A percentile compares a stretch with the other conserved stretches of the same genome.
Evolutionary conservation across 2,888 invertebrate genomes (phyloP).

Genomic region (Dolichopus griseipennis): DNA sequence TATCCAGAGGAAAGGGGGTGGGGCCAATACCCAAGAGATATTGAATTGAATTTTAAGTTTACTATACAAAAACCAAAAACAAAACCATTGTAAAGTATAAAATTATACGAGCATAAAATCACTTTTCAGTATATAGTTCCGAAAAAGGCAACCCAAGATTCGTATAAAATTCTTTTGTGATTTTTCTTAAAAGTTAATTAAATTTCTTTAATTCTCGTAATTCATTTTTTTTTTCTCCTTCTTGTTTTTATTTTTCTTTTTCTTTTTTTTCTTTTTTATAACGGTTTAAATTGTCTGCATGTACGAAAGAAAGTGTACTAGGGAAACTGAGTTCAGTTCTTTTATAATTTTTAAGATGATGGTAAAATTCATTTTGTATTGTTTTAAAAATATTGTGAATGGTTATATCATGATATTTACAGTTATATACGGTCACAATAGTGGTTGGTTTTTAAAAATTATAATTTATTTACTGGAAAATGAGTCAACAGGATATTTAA

Average conservation of each 20-base stretch:
- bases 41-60: neutral
- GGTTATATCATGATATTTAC: too few relatives aligned
- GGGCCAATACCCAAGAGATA: too few relatives aligned
- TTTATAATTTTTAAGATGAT: too few relatives aligned
- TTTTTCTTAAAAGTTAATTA: neutral
- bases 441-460: too few relatives aligned
- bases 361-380: too few relatives aligned
- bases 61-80: too few relatives aligned
- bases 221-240: neutral
- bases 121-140: neutral
- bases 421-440: too few relatives aligned
- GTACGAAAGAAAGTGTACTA: too few relatives aligned
- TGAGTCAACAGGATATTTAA: neutral
- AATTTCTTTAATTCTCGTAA: constrained; percentile 6
- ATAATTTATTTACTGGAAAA: constrained; percentile 4
- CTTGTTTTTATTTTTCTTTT: neutral
- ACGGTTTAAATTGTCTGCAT: neutral
- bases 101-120: too few relatives aligned
- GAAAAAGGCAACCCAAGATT: neutral
- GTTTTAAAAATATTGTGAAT: too few relatives aligned
- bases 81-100: neutral
- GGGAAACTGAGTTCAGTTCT: too few relatives aligned
- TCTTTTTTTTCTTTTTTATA: neutral
- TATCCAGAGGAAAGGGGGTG: neutral
- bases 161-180: neutral